phyloP scores from a whole-genome alignment of 2,888 invertebrate genomes.

The Aphodius sticticus region DNA sequence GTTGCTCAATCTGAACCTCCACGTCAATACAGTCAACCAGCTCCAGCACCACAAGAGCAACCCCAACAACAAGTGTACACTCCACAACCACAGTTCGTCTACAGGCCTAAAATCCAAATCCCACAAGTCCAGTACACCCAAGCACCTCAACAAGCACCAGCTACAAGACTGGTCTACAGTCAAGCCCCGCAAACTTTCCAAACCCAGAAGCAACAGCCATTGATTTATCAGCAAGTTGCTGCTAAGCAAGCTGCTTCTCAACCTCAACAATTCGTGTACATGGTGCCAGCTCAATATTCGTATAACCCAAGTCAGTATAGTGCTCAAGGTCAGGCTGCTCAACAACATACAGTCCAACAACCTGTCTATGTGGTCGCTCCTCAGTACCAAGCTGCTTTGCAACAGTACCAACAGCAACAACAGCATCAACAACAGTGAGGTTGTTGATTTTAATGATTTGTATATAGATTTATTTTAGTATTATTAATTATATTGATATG shows the following conservation, averaged over 20 bases:
- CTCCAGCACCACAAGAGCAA: conserved; percentile 23
- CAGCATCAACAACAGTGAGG: conserved; percentile 26
- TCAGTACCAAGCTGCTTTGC: conserved; percentile 43
- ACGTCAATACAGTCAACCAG: conserved; percentile 26
- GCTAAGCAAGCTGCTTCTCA: conserved; percentile 32
- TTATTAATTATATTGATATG: conserved; percentile 14
- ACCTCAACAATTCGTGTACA: conserved; percentile 36
- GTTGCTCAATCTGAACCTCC: conserved; percentile 15
- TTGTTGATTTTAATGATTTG: conserved; percentile 34
- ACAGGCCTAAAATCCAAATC: conserved; percentile 31
- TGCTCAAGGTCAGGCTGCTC: conserved; percentile 33
- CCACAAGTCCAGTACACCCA: conserved; percentile 28
- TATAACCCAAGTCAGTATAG: conserved; percentile 9
- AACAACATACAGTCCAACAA: conserved; percentile 42
- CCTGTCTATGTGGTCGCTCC: conserved; percentile 42
- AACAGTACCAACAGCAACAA: conserved; percentile 34
- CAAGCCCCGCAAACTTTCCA: conserved; percentile 38
- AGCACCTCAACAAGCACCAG: conserved; percentile 27
- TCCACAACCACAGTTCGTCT: conserved; percentile 36
- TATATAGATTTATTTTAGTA: conserved; percentile 32
- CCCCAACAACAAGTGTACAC: conserved; percentile 35
- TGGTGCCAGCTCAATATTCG: conserved; percentile 30
- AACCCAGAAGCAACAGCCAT: conserved; percentile 20
- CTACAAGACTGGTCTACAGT: conserved; percentile 42
- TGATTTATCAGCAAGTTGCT: conserved; percentile 34